Conservation (phyloP, 2,113 vertebrate genomes). For the Daboia siamensis region DNA sequence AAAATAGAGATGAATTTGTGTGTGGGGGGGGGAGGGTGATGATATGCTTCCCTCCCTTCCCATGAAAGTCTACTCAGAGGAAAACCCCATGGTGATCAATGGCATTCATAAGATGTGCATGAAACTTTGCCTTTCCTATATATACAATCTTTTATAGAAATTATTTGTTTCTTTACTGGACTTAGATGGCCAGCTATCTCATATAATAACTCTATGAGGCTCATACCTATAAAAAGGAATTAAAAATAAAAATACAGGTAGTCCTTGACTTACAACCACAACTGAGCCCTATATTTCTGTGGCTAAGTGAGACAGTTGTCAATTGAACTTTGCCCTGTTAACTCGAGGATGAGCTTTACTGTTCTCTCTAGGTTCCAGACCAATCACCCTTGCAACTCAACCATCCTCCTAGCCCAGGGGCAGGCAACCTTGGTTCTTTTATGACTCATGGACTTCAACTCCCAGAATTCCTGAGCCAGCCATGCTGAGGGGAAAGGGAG, state of each 20-base stretch:
- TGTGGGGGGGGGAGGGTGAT: background rate
- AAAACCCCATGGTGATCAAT: background rate
- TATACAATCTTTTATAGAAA: background rate
- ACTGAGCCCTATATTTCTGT: no score
- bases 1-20: background rate
- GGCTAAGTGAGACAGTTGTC: no score
- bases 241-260: background rate
- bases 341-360: no score
- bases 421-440: no score
- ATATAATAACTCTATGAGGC: background rate
- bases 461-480: no score
- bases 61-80: background rate
- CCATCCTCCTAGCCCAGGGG: no score
- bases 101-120: background rate
- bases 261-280: background rate
- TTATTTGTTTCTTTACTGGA: background rate
- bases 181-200: background rate
- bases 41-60: background rate
- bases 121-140: background rate
- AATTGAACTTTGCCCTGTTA: no score
- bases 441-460: no score
- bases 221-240: background rate
- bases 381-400: no score
- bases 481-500: no score
- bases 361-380: no score